Conservation (phyloP, 1,140 invertebrate species). For the Eriosoma lanigerum region DNA sequence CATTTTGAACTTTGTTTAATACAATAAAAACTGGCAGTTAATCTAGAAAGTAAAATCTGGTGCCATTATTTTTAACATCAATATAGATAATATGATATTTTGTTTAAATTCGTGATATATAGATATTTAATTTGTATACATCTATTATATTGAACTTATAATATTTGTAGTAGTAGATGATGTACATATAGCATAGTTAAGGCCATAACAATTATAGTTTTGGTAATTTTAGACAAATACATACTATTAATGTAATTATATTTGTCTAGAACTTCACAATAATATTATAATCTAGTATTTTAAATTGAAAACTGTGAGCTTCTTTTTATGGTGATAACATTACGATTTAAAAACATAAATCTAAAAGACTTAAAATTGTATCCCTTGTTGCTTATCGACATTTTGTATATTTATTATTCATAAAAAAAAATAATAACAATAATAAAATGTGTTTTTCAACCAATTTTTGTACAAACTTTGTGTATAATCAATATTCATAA, state of each 20-base stretch:
- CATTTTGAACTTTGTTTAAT: conserved; percentile 1
- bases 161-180: conserved; percentile 38
- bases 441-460: conserved; percentile 28
- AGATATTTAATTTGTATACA: conserved; percentile 44
- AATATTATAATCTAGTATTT: conserved; percentile 37
- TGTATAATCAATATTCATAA: conserved; percentile 27
- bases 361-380: conserved; percentile 45
- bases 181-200: conserved; percentile 42
- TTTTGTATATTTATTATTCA: conserved; percentile 1
- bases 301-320: conserved; percentile 48
- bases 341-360: conserved; percentile 13
- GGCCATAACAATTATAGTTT: conserved; percentile 23
- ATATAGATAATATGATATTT: conserved; percentile 12
- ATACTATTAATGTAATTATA: conserved; percentile 39
- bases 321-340: conserved; percentile 50
- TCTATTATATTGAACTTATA: conserved; percentile 25
- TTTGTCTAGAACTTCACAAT: conserved; percentile 20
- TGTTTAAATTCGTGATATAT: conserved; percentile 43
- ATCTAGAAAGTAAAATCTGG: conserved; percentile 18
- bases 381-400: conserved; percentile 16
- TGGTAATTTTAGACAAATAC: conserved; percentile 38
- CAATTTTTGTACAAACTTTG: conserved; percentile 29
- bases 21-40: conserved; percentile 1
- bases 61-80: conserved; percentile 43
- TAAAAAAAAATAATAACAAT: too few species aligned